phyloP scores from a whole-genome alignment of 2,888 invertebrate genomes.

The Brassicogethes aeneus region DNA sequence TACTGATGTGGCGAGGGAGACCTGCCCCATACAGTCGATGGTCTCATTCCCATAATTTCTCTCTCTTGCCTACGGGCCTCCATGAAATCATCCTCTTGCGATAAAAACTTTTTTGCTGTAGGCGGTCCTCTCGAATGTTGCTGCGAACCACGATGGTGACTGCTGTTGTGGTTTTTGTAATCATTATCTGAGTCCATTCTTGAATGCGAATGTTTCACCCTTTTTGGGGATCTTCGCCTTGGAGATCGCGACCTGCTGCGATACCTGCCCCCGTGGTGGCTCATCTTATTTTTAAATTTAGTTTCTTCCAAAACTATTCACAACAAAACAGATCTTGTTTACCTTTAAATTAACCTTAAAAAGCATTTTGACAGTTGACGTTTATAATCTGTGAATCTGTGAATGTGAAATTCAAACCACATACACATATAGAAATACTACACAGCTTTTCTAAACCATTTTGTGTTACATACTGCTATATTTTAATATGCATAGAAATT shows the following conservation, averaged over 20 bases:
- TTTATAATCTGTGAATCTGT: too few species aligned
- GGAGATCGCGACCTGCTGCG: conserved; percentile 3
- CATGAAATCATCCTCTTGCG: conserved; percentile 53
- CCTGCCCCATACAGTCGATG: conserved; percentile 64
- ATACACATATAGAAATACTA: too few species aligned
- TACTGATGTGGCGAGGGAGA: conserved; percentile 63
- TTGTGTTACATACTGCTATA: too few species aligned
- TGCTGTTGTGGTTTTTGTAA: conserved; percentile 2
- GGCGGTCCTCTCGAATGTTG: background rate
- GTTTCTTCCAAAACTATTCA: too few species aligned
- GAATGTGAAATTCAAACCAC: too few species aligned
- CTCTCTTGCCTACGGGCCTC: conserved; percentile 64
- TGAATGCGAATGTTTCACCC: conserved; percentile 1
- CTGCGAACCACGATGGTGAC: conserved; percentile 3
- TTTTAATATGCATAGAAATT: too few species aligned
- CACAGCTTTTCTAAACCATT: too few species aligned
- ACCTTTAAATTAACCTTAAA: too few species aligned
- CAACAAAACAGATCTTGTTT: too few species aligned
- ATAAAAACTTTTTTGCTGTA: conserved; percentile 14
- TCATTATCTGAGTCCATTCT: too few species aligned
- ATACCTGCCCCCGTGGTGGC: background rate
- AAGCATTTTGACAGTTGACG: too few species aligned
- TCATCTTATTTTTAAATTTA: conserved; percentile 2
- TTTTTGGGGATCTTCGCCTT: background rate
- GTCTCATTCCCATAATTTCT: conserved; percentile 63